Evolutionary conservation across 2,888 invertebrate species (phyloP).

Genomic region (Lepidocyrtinus sp.): DNA sequence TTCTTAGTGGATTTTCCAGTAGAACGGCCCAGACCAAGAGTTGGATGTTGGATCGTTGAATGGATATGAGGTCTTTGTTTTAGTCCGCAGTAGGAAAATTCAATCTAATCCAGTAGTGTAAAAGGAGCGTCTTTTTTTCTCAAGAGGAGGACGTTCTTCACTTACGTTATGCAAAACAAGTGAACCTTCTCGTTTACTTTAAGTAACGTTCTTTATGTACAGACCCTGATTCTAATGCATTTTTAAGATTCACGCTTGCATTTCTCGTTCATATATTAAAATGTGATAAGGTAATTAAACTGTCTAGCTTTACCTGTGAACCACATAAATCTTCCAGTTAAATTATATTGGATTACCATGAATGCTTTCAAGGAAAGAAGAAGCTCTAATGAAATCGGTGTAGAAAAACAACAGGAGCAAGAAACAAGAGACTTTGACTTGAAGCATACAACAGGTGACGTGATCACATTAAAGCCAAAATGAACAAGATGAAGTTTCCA

Average conservation of each 20-base stretch:
- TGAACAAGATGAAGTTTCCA: neutral
- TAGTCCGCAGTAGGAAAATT: neutral
- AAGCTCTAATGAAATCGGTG: neutral
- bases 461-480: neutral
- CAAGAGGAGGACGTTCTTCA: too few species aligned
- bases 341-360: constrained; percentile 30
- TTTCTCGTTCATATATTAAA: constrained; percentile 44
- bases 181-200: too few species aligned
- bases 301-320: constrained; percentile 54
- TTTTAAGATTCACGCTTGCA: neutral
- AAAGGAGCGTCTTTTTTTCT: too few species aligned
- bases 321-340: constrained; percentile 56
- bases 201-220: too few species aligned
- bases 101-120: too few species aligned
- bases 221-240: too few species aligned
- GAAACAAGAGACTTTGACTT: neutral
- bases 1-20: neutral
- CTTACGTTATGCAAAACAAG: too few species aligned
- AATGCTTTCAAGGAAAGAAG: neutral
- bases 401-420: neutral
- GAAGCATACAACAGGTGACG: neutral
- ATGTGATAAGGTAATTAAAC: constrained; percentile 60
- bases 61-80: too few species aligned
- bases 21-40: neutral
- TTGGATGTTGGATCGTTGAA: too few species aligned